Evolutionary conservation across 2,888 invertebrate genomes (phyloP).

Genomic region (Cheilosia urbana): DNA sequence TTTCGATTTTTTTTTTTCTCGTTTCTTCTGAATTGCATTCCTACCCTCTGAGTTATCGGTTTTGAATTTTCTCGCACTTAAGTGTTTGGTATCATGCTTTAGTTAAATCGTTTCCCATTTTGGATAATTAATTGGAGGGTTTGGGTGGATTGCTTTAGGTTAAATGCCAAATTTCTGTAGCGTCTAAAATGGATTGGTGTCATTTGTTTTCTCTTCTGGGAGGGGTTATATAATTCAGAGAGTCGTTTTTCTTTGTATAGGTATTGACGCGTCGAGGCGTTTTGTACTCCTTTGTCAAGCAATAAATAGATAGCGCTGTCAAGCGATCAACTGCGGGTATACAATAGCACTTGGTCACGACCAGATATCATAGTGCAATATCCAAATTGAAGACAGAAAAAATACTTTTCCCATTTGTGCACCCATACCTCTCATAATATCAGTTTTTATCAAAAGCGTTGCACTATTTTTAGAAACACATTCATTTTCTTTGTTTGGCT

Average conservation of each 20-base stretch:
- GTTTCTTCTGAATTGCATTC: conserved; percentile 38
- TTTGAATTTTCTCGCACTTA: conserved; percentile 22
- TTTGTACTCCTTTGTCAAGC: no score
- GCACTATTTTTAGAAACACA: conserved; percentile 53
- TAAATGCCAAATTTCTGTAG: neutral
- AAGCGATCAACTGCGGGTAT: no score
- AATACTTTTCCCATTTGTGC: neutral
- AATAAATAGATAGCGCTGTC: no score
- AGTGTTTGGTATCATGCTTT: conserved; percentile 24
- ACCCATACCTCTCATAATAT: no score
- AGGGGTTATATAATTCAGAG: neutral
- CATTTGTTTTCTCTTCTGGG: neutral
- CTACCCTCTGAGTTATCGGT: conserved; percentile 48
- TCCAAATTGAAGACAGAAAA: no score
- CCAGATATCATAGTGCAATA: no score
- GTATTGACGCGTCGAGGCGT: no score
- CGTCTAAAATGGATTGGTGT: neutral
- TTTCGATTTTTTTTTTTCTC: conserved; percentile 32
- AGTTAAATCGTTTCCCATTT: conserved; percentile 43
- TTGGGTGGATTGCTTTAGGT: neutral
- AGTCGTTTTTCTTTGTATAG: neutral
- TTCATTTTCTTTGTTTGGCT: conserved; percentile 65
- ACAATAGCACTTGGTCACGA: no score
- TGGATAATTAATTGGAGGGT: conserved; percentile 51
- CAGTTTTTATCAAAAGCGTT: neutral